Evolutionary conservation across 2,113 vertebrate genomes (phyloP).

Genomic region (Microtus pennsylvanicus): DNA sequence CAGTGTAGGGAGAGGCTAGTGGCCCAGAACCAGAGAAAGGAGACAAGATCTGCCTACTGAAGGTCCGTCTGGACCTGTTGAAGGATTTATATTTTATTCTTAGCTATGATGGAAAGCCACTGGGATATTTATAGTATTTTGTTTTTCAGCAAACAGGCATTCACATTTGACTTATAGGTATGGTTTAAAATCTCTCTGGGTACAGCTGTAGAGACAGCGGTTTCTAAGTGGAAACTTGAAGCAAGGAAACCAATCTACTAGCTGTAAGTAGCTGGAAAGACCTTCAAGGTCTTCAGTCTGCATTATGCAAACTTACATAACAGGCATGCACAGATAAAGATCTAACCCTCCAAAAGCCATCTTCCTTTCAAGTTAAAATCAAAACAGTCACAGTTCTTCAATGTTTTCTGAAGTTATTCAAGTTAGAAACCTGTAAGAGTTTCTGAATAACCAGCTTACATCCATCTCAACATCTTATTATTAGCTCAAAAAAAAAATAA

Average conservation of each 20-base stretch:
- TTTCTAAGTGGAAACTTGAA: slow-evolving; percentile 36
- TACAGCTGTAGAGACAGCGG: background rate
- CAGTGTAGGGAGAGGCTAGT: background rate
- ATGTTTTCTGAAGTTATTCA: slow-evolving; percentile 18
- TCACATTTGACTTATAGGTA: background rate
- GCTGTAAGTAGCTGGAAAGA: background rate
- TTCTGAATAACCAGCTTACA: slow-evolving; percentile 22
- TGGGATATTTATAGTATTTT: background rate
- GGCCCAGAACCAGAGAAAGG: background rate
- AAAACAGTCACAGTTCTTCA: background rate
- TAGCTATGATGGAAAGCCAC: background rate
- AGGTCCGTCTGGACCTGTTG: background rate
- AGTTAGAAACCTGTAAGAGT: background rate
- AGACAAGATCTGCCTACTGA: background rate
- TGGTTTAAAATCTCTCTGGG: slow-evolving; percentile 9
- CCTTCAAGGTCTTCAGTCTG: background rate
- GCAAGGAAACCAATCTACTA: background rate
- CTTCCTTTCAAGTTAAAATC: slow-evolving; percentile 12
- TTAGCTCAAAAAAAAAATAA: slow-evolving; percentile 36
- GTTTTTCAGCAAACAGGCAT: background rate
- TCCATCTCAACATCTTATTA: slow-evolving; percentile 15
- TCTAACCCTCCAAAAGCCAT: background rate
- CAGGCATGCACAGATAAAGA: background rate
- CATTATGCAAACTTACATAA: background rate
- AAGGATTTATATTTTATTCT: slow-evolving; percentile 7